Percentiles rank a stretch among this genome's conserved stretches.
These are phyloP conservation scores for Tautogolabrus adspersus DNA, from an alignment of 2,113 vertebrate genomes.

Conservation along the genomic window DNA sequence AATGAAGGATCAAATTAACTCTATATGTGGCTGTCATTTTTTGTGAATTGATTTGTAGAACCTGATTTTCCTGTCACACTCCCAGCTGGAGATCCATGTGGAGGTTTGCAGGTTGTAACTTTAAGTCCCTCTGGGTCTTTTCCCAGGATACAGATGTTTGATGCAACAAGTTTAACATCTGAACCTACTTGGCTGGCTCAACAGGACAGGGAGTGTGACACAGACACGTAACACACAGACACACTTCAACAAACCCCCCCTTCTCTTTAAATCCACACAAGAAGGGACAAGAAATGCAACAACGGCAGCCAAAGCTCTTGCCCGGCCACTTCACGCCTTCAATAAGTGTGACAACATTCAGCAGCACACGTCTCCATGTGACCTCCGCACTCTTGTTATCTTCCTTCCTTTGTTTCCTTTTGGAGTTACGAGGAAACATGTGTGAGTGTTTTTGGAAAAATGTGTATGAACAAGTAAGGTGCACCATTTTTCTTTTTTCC, in stretches of 20 bases:
- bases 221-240: not conserved
- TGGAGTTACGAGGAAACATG: constrained; percentile 22
- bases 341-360: not conserved
- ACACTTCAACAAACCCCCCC: not conserved
- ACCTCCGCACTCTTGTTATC: constrained; percentile 29
- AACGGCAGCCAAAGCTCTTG: constrained; percentile 17
- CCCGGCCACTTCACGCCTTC: not conserved
- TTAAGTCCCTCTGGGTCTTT: constrained; percentile 13
- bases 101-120: not conserved
- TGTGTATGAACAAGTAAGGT: too few species aligned
- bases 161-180: not conserved
- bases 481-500: not conserved
- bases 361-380: not conserved
- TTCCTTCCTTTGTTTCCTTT: not conserved
- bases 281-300: constrained; percentile 21
- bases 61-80: not conserved
- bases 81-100: not conserved
- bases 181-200: constrained; percentile 36
- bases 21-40: too few species aligned
- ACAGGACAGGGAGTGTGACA: constrained; percentile 34
- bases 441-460: not conserved
- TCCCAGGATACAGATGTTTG: constrained; percentile 19
- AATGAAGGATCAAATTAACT: not conserved
- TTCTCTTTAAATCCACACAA: constrained; percentile 8
- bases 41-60: not conserved